Conservation (phyloP, 2,797 vertebrate species). For the Gallinago nigripennis region DNA sequence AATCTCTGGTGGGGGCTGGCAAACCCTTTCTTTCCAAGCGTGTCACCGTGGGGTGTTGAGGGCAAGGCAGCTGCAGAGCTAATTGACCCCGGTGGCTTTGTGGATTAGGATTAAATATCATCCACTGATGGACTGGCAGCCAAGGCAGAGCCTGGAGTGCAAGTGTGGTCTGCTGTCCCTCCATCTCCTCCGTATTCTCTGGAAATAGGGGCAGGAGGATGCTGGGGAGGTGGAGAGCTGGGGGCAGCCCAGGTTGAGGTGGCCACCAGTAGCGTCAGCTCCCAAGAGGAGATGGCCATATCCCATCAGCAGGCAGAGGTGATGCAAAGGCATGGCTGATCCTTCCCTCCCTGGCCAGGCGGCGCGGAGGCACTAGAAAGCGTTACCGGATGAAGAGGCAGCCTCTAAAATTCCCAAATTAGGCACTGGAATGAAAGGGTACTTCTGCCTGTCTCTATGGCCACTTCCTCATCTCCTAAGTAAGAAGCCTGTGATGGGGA, state of each 20-base stretch:
- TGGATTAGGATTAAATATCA: neutral
- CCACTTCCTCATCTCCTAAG: neutral
- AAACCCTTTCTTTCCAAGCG: neutral
- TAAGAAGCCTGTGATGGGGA: neutral
- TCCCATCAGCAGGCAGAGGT: neutral
- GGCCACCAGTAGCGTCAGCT: accelerated
- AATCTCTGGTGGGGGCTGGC: neutral
- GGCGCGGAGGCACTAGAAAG: neutral
- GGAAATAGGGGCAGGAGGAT: neutral
- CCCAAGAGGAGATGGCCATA: neutral
- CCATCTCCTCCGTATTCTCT: neutral
- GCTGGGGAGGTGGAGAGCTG: neutral
- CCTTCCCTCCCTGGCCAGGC: neutral
- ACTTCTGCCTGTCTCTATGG: neutral
- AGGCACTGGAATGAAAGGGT: neutral
- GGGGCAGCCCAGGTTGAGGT: neutral
- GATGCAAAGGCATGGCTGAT: neutral
- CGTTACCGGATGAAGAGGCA: neutral
- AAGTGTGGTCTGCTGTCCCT: neutral
- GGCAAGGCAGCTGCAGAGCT: slow-evolving; percentile 9
- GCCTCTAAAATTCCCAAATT: neutral
- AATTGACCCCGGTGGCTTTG: neutral
- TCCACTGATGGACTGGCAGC: neutral
- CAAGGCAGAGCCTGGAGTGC: neutral
- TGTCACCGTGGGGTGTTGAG: neutral